These are phyloP conservation scores for Suillia variegata DNA, from an alignment of 2,888 invertebrate species.

Conservation along the genomic window DNA sequence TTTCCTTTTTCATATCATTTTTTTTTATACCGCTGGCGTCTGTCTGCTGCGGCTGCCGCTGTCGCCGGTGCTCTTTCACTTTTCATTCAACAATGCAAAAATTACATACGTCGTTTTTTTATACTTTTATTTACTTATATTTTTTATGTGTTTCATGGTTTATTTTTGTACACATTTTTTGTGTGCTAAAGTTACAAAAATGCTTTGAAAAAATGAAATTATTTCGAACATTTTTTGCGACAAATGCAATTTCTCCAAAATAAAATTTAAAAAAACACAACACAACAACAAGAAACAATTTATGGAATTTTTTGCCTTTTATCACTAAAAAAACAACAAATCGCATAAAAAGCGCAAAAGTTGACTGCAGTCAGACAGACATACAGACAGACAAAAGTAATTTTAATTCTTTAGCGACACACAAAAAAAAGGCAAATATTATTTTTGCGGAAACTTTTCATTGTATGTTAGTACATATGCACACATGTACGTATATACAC, in stretches of 20 bases:
- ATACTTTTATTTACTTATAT: background rate
- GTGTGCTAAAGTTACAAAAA: background rate
- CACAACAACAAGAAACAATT: too few species aligned
- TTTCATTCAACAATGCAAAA: conserved; percentile 6
- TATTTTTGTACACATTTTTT: background rate
- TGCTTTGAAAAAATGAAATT: background rate
- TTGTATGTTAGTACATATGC: too few species aligned
- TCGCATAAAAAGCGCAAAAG: background rate
- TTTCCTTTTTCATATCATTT: conserved; percentile 38
- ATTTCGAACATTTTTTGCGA: background rate
- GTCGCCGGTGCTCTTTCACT: conserved; percentile 9
- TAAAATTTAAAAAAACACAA: too few species aligned
- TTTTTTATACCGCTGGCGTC: conserved; percentile 17
- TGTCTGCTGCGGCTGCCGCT: conserved; percentile 2
- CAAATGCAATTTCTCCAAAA: too few species aligned
- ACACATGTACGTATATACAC: too few species aligned
- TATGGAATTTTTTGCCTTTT: too few species aligned
- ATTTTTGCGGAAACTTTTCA: background rate
- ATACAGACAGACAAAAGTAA: too few species aligned
- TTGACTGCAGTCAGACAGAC: conserved; percentile 15
- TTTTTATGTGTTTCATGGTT: background rate
- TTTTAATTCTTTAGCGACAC: too few species aligned
- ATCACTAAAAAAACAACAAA: background rate
- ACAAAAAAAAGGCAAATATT: background rate
- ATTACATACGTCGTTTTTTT: background rate